Conservation (phyloP, 2,113 vertebrate genomes). For the Corythoichthys intestinalis region DNA sequence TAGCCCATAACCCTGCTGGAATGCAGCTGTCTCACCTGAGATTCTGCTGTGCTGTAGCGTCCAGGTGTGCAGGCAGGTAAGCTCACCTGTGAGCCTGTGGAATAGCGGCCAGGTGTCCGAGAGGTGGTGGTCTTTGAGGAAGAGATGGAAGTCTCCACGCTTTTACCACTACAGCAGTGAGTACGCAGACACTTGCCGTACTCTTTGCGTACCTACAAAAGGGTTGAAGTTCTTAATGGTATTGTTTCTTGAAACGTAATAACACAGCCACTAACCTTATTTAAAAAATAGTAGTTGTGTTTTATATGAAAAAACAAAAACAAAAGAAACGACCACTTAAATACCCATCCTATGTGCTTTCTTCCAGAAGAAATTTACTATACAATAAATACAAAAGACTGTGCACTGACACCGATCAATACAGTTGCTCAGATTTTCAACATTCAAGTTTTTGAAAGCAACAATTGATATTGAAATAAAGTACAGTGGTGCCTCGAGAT, state of each 20-base stretch:
- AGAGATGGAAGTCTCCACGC: slow-evolving; percentile 93
- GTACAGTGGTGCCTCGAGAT: no score
- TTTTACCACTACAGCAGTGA: slow-evolving; percentile 96
- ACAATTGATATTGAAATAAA: no score
- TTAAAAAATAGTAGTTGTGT: not conserved
- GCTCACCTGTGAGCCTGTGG: slow-evolving; percentile 96
- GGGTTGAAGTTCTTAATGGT: not conserved
- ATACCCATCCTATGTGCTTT: no score
- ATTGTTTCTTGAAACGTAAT: not conserved
- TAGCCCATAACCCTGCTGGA: slow-evolving; percentile 44
- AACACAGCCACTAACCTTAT: not conserved
- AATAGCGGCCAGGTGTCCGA: slow-evolving; percentile 91
- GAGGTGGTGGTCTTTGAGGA: slow-evolving; percentile 96
- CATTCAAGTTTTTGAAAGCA: no score
- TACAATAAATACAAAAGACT: no score
- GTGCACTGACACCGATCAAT: no score
- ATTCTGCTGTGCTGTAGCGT: slow-evolving; percentile 72
- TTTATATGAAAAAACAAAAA: no score
- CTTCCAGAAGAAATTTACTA: no score
- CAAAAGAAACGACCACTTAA: no score
- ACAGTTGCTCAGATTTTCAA: no score
- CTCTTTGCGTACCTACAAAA: slow-evolving; percentile 90
- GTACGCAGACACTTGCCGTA: slow-evolving; percentile 96
- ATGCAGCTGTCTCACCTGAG: slow-evolving; percentile 65
- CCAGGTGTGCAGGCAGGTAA: slow-evolving; percentile 72